Evolutionary conservation across 2,113 vertebrate species (phyloP), one percentile per base, ranked within the genome.

Genomic region (Gnathonemus echidnorhynchus): DNA sequence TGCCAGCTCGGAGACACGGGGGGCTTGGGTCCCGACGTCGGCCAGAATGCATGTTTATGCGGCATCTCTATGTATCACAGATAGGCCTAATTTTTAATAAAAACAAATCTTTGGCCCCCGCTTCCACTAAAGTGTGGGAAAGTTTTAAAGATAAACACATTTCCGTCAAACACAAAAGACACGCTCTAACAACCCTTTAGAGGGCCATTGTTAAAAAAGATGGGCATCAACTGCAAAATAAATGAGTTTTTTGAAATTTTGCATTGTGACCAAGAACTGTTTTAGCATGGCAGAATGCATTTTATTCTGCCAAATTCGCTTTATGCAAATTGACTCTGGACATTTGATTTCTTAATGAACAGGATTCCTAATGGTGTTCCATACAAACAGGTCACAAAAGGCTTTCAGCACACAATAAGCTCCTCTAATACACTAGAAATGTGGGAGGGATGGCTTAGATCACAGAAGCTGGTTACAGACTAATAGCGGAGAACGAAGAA

Each of bases 11-110:
- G 88, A 94, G 92, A 95, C 93, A 94, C 94, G 94, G 85, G 88
- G 92, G n/a, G 48, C 11, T 8, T 4, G 19, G 53, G 89, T 93
- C 58, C 77, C 80, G 93, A 93, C 93, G 95, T 94, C 93, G 93
- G 92, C 94, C 94, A 94, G 94, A 91, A 92, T 91, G 93, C 92
- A 93, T 94, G 95, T 94, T 94, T 91, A 94, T 95, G 94, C 80
- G 62, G 89, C 91, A 93, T 94, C 93, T 94, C 93, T 83, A 77
- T 91, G 83, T 89, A 93, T 94, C 89, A 88, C 91, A 92, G 90
- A 92, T 92, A 58, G 93, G 92, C 92, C 91, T 39, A 58, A 91
- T 93, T 94, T 94, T 87, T 53, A 53, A 87, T 93, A 91, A 91
- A 94, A 94, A 93, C 90, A 92, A 89, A 94, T 92, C 90, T 91